Conservation (phyloP, 2,888 invertebrate genomes). For the Callimorpha dominula region DNA sequence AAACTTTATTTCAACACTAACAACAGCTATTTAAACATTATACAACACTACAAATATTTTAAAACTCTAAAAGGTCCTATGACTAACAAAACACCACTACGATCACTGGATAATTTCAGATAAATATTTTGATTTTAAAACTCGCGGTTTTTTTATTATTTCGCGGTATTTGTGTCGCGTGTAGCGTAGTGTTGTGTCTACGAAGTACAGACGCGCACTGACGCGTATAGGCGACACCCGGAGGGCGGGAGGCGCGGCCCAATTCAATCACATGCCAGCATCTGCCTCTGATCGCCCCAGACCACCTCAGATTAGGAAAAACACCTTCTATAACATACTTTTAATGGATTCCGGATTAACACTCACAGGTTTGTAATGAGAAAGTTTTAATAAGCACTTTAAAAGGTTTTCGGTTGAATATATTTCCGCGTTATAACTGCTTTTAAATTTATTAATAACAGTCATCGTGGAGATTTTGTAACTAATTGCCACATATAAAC, state of each 20-base stretch:
- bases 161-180: slow-evolving; percentile 29
- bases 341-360: slow-evolving; percentile 61
- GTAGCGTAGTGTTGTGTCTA: slow-evolving; percentile 28
- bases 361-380: slow-evolving; percentile 36
- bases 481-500: background rate
- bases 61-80: slow-evolving; percentile 21
- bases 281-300: slow-evolving; percentile 42
- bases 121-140: slow-evolving; percentile 27
- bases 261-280: slow-evolving; percentile 61
- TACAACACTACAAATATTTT: slow-evolving; percentile 31
- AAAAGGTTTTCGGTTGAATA: slow-evolving; percentile 15
- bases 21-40: slow-evolving; percentile 43
- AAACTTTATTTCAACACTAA: slow-evolving; percentile 44
- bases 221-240: slow-evolving; percentile 38
- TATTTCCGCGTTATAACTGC: background rate
- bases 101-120: slow-evolving; percentile 18
- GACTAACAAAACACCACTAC: slow-evolving; percentile 28
- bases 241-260: slow-evolving; percentile 49
- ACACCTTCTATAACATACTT: slow-evolving; percentile 58
- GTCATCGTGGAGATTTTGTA: background rate
- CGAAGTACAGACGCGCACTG: slow-evolving; percentile 49
- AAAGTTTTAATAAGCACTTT: slow-evolving; percentile 42
- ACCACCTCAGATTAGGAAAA: slow-evolving; percentile 66
- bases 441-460: background rate
- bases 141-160: slow-evolving; percentile 24